These are phyloP conservation scores for Acanthisitta chloris DNA, from an alignment of 2,113 vertebrate species.

Conservation along the genomic window DNA sequence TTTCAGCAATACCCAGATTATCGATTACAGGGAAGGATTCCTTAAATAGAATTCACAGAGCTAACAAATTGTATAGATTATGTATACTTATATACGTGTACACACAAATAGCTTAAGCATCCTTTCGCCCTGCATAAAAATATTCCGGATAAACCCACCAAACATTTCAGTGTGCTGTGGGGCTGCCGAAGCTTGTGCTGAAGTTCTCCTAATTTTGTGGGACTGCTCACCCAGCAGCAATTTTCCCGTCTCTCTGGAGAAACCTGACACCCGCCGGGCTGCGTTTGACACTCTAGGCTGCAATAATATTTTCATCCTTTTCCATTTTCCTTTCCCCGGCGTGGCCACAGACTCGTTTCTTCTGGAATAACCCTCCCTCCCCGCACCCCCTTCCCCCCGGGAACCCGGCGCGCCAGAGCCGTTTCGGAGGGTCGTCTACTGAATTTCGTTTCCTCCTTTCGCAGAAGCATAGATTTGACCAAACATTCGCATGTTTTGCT, in stretches of 20 bases:
- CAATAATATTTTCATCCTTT: background rate
- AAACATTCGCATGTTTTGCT: background rate
- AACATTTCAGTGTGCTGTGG: background rate
- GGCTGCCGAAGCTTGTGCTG: background rate
- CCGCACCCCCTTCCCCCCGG: background rate
- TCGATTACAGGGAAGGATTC: background rate
- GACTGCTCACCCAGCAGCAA: background rate
- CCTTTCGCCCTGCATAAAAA: background rate
- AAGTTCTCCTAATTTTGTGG: background rate
- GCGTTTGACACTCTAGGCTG: background rate
- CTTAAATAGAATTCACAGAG: background rate
- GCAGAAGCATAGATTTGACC: background rate
- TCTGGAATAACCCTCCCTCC: background rate
- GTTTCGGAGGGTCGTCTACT: background rate
- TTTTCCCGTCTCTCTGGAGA: background rate
- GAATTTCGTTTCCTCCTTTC: background rate
- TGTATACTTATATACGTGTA: accelerated
- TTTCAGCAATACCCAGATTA: background rate
- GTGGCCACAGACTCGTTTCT: background rate
- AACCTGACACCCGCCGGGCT: background rate
- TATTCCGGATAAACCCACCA: background rate
- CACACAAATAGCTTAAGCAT: background rate
- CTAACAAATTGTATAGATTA: background rate
- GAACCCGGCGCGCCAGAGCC: background rate
- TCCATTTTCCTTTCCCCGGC: background rate